Evolutionary conservation across 2,797 vertebrate genomes (phyloP).

Genomic region (Clarias fuscus): DNA sequence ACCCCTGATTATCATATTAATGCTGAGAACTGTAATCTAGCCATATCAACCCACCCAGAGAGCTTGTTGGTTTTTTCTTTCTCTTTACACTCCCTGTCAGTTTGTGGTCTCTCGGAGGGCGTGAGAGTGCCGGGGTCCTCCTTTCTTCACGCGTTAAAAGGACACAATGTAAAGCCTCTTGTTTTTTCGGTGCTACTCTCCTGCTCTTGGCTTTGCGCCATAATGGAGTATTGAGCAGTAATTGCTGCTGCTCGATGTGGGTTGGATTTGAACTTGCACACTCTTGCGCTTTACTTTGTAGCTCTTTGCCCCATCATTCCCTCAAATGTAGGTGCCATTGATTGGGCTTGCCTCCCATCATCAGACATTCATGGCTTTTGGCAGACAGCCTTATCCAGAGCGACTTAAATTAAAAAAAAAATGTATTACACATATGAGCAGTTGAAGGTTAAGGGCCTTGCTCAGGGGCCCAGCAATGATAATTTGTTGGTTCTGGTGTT

Average conservation of each 20-base stretch:
- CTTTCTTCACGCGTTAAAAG: constrained; percentile 24
- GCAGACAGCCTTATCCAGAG: too few species aligned
- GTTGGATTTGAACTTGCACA: constrained; percentile 11
- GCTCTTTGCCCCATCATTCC: background rate
- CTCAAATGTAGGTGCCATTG: background rate
- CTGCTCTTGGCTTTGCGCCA: constrained; percentile 17
- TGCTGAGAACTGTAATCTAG: constrained; percentile 71
- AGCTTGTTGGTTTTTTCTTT: constrained; percentile 36
- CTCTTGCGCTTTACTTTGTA: background rate
- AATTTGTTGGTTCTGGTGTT: too few species aligned
- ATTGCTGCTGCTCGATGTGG: background rate
- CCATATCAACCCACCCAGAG: constrained; percentile 44
- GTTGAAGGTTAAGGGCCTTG: too few species aligned
- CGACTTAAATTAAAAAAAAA: too few species aligned
- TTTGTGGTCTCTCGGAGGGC: constrained; percentile 29
- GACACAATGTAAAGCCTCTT: constrained; percentile 17
- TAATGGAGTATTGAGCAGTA: constrained; percentile 20
- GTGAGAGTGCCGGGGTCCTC: constrained; percentile 40
- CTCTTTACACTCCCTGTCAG: constrained; percentile 30
- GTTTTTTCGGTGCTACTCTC: background rate
- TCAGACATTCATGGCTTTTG: background rate
- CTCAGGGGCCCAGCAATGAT: too few species aligned
- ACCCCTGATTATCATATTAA: constrained; percentile 79
- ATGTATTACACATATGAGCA: too few species aligned
- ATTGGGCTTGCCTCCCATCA: background rate